Conservation (phyloP, 2,888 invertebrate species). For the Drosophila paranaensis region DNA sequence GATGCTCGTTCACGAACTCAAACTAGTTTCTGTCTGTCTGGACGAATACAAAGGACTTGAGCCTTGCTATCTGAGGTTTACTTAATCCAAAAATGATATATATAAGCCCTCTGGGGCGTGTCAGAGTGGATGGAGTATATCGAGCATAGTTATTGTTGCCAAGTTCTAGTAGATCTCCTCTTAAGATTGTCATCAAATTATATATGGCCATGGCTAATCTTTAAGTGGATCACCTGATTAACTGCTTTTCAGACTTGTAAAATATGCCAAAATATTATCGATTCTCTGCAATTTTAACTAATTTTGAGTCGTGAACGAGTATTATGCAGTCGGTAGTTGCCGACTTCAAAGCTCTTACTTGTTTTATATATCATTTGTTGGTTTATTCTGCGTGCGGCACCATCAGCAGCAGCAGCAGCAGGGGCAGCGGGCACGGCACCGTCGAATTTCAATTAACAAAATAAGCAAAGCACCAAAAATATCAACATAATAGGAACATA, state of each 20-base stretch:
- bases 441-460: constrained; percentile 77
- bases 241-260: not conserved
- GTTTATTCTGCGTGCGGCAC: constrained; percentile 25
- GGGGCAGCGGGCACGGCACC: constrained; percentile 47
- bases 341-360: constrained; percentile 6
- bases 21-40: not conserved
- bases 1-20: not conserved
- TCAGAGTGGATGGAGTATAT: no score
- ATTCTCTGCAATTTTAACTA: not conserved
- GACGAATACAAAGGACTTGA: not conserved
- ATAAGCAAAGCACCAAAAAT: constrained; percentile 60
- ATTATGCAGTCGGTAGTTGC: not conserved
- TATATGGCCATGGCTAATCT: no score
- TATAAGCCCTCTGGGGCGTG: no score
- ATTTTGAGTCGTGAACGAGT: not conserved
- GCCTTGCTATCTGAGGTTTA: no score
- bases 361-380: constrained; percentile 33
- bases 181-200: no score
- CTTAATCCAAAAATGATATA: no score
- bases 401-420: constrained; percentile 7
- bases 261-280: not conserved
- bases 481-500: constrained; percentile 56
- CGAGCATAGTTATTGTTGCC: no score
- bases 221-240: no score
- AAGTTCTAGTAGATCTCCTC: no score